These are phyloP conservation scores for Rachycentron canadum DNA, from an alignment of 2,797 vertebrate species.

Conservation along the genomic window DNA sequence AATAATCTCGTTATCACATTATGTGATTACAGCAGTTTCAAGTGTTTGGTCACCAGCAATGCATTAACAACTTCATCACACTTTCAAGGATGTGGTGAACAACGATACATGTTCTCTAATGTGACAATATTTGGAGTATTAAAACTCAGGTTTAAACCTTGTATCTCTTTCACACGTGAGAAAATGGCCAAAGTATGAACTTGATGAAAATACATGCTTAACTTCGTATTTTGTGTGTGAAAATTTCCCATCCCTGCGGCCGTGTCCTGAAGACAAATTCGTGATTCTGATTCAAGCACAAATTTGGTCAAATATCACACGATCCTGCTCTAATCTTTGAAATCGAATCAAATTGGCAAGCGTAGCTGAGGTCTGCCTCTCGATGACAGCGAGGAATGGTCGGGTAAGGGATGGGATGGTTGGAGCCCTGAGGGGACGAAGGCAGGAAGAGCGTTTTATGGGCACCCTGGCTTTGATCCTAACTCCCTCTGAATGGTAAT, in stretches of 20 bases:
- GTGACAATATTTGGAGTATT: not conserved
- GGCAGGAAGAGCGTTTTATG: conserved; percentile 52
- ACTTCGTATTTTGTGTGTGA: not conserved
- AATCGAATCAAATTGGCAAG: conserved; percentile 49
- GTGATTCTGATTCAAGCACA: conserved; percentile 35
- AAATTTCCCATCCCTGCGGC: not conserved
- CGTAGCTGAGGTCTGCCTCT: conserved; percentile 26
- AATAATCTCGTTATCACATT: not conserved
- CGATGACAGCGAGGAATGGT: conserved; percentile 44
- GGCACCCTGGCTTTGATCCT: conserved; percentile 72
- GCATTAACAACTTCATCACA: conserved; percentile 16
- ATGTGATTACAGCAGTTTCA: conserved; percentile 7
- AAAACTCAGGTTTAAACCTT: not conserved
- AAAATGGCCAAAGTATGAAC: not conserved
- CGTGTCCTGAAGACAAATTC: conserved; percentile 2
- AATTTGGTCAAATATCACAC: conserved; percentile 20
- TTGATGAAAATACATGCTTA: not conserved
- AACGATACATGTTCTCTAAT: not conserved
- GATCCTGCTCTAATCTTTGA: conserved; percentile 45
- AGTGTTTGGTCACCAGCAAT: conserved; percentile 5
- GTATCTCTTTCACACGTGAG: not conserved
- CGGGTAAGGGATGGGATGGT: conserved; percentile 43
- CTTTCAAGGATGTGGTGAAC: not conserved
- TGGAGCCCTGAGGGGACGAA: conserved; percentile 17
- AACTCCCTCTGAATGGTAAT: conserved; percentile 79